Conservation (phyloP, 1,140 invertebrate species). For the Globodera rostochiensis region DNA sequence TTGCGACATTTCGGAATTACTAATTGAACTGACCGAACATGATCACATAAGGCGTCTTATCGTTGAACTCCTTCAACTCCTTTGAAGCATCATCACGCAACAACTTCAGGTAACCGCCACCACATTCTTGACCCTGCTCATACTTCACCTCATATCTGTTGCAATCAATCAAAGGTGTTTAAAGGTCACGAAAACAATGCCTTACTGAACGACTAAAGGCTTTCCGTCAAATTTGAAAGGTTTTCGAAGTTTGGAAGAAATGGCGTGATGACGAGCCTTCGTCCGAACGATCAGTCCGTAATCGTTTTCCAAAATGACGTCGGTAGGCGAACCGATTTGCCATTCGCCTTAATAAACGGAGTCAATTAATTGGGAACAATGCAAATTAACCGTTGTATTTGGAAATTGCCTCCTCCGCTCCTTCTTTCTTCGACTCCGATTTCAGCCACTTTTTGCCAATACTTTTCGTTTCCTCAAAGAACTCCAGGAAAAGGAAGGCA, state of each 20-base stretch:
- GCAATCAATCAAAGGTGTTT: conserved; percentile 18
- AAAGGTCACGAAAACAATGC: conserved; percentile 36
- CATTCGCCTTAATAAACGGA: conserved; percentile 71
- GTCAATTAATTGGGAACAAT: background rate
- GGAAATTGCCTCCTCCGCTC: conserved; percentile 81
- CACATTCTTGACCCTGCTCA: conserved; percentile 94
- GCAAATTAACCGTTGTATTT: conserved; percentile 83
- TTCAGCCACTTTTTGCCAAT: conserved; percentile 82
- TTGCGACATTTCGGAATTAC: too few relatives aligned
- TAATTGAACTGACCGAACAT: conserved; percentile 76
- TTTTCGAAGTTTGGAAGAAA: conserved; percentile 78
- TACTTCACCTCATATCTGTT: conserved; percentile 71
- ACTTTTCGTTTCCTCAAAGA: conserved; percentile 80
- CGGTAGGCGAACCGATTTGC: conserved; percentile 78
- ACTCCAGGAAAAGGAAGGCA: conserved; percentile 79
- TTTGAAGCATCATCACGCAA: conserved; percentile 67
- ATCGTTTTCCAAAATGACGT: conserved; percentile 80
- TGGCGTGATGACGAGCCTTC: conserved; percentile 93
- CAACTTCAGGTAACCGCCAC: conserved; percentile 94
- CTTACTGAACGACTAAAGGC: conserved; percentile 91
- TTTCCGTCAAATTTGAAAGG: conserved; percentile 84
- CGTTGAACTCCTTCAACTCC: conserved; percentile 74
- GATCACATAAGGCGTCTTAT: conserved; percentile 81
- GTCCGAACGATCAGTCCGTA: conserved; percentile 86
- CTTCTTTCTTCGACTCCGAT: conserved; percentile 91